phyloP scores from a whole-genome alignment of 2,888 invertebrate genomes.

The Steinernema hermaphroditum region DNA sequence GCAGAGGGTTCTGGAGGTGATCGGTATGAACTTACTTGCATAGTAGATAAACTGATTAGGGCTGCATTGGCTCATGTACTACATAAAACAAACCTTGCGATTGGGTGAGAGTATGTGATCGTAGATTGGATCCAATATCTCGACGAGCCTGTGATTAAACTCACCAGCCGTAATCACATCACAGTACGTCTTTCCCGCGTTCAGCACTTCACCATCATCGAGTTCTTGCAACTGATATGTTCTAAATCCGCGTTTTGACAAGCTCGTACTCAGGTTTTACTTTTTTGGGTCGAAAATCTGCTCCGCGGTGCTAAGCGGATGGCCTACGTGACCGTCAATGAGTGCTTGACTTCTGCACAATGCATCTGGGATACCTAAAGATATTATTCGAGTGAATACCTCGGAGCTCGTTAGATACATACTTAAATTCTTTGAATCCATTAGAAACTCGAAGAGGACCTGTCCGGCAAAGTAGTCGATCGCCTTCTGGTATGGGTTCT shows the following conservation, averaged over 20 bases:
- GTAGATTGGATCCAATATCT: conserved; percentile 67
- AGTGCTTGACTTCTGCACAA: not conserved
- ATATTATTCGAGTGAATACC: not conserved
- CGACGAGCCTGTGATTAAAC: conserved; percentile 67
- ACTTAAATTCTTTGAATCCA: conserved; percentile 18
- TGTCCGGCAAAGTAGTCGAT: conserved; percentile 17
- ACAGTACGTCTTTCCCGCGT: conserved; percentile 21
- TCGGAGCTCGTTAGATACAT: not conserved
- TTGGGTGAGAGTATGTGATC: conserved; percentile 65
- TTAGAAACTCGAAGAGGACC: conserved; percentile 19
- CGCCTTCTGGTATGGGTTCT: conserved; percentile 19
- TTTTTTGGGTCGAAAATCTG: conserved; percentile 10
- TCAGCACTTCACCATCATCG: not conserved
- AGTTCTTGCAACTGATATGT: conserved; percentile 8
- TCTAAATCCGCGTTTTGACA: not conserved
- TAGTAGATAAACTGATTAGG: too few species aligned
- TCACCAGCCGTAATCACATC: conserved; percentile 51
- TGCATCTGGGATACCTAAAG: not conserved
- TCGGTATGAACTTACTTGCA: conserved; percentile 65
- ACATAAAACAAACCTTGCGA: conserved; percentile 65
- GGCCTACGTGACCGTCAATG: conserved; percentile 7
- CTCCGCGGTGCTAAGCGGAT: not conserved
- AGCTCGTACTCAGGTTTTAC: not conserved
- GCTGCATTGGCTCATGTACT: too few species aligned
- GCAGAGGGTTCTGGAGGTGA: conserved; percentile 64